Evolutionary conservation across 2,113 vertebrate species (phyloP), one percentile per base, ranked within the genome.

Genomic region (Ceuthmochares aereus): DNA sequence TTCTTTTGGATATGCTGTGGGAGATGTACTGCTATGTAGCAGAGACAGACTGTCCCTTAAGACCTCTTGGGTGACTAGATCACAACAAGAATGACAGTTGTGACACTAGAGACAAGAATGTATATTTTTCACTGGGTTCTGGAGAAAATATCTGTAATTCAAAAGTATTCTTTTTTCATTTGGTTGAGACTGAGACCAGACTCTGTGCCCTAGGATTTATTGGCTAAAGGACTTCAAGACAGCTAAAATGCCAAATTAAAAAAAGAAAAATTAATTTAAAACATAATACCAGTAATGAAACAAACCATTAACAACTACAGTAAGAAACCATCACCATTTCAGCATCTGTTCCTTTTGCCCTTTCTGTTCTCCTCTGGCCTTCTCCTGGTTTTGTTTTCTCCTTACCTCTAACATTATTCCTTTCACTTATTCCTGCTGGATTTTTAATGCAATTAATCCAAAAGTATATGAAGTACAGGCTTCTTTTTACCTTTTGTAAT

Each of bases 31-130:
- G 12, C 74, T 20, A 14, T 23, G 12, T 25, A 55, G 83, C 87
- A 88, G 9, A 90, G 82, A 90, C 90, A 93, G 88, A 34, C 52
- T 19, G 76, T 86, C 92, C 93, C 92, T 78, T 77, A 84, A 83
- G 78, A 91, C 56, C 75, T 70, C 79, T 40, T 58, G 56, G 84
- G 75, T 60, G 82, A 59, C 78, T 55, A 8, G 16, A 70, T 49
- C 93, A 77, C 79, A 89, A 9, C 34, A 15, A 63, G 76, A 68
- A 36, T 94, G 92, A 93, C 92, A 95, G 92, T 49, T 2, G 2
- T 78, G 83, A n/a, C 88, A 69, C 54, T 8, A 22, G 66, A 66
- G 82, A 90, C 69, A 86, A n/a, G n/a, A 67, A 54, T 42, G 12
- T 2, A 30, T 18, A 5, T 29, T 84, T n/a, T 80, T 26, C 43